Base-by-base conservation (phyloP, 2,888 invertebrate species). In the Cephonodes hylas region DNA sequence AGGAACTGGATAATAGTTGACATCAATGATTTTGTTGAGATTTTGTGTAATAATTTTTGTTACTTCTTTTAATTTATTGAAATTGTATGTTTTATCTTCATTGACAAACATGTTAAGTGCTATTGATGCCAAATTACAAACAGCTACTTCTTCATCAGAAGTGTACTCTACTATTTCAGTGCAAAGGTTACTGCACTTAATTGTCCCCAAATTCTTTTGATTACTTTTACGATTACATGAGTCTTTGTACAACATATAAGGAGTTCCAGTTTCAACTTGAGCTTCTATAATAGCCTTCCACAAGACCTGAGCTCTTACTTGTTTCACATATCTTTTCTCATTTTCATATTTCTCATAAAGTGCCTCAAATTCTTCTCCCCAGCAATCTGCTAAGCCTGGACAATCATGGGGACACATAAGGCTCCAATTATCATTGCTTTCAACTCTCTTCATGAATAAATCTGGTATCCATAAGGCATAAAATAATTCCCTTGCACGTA, bases 401-500 rank as follows among this genome's bases (percentile, higher is more conserved):
- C 96, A 96, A 79, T 97, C 96, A 80, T 97, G 95, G 0, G 99
- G 99, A 81, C 99, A 99, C 99, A 99, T 99, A 15, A 99, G 91
- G 59, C 97, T 97, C 99, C 99, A 99, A 59, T 94, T 93, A 66
- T 91, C 95, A 85, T 99, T 94, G 1, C 93, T 93, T 83, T 98
- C 96, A 0, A 98, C 97, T 58, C 99, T 94, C 83, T 96, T 95
- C 99, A 99, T 99, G 84, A 99, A 99, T 63, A 99, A 93, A 92
- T 99, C 99, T 0, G 99, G 98, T 71, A 99, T 97, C 99, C 99
- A 99, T 27, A 99, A 85, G 0, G 97, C 99, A 85, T 97, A 99
- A 86, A 99, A 99, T 42, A 99, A 91, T 87, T 99, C 99, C 60
- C 99, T 94, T 0, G 99, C 99, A 48, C 99, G 93, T 42, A 96